Conservation (phyloP, 1,140 invertebrate species). For the Lepidotrigona ventralis region DNA sequence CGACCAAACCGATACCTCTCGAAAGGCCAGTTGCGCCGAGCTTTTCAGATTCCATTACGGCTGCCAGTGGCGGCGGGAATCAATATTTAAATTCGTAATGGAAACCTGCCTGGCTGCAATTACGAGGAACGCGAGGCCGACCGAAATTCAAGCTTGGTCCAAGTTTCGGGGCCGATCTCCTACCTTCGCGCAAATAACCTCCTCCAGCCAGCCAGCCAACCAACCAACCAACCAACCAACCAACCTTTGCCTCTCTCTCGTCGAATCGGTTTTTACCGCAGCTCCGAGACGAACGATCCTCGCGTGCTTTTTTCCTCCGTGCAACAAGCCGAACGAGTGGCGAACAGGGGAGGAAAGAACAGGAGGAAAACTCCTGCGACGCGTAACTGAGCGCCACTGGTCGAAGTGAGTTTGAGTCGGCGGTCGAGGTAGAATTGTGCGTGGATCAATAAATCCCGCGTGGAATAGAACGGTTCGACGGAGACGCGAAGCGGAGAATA, state of each 20-base stretch:
- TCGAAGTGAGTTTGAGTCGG: constrained; percentile 51
- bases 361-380: background rate
- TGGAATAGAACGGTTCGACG: constrained; percentile 72
- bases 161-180: background rate
- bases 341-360: background rate
- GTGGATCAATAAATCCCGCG: constrained; percentile 80
- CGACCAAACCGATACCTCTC: constrained; percentile 32
- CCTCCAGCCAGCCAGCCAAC: too few species aligned
- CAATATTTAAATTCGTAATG: constrained; percentile 75
- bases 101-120: constrained; percentile 51
- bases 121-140: constrained; percentile 27
- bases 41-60: constrained; percentile 69
- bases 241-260: background rate
- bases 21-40: constrained; percentile 33
- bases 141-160: constrained; percentile 11
- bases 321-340: too few species aligned
- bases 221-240: too few species aligned
- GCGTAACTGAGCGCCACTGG: constrained; percentile 67
- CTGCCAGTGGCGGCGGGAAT: constrained; percentile 56
- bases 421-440: constrained; percentile 67
- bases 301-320: background rate
- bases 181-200: background rate
- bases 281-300: background rate
- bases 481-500: constrained; percentile 70
- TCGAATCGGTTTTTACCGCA: background rate